Conservation (phyloP, 1,140 invertebrate genomes). For the Linepithema humile region DNA sequence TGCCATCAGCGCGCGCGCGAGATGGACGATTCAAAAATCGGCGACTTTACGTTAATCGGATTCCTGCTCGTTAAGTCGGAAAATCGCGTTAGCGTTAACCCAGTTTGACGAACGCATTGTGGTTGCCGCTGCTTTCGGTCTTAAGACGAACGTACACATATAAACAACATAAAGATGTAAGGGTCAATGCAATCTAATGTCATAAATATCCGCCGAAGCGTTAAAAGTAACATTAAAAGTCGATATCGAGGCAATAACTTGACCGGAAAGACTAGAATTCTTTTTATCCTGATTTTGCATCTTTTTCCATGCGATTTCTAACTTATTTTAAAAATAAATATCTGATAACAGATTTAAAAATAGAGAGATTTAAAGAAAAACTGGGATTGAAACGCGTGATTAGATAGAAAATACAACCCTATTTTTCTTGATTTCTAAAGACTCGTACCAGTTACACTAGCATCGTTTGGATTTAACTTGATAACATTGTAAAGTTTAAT, state of each 20-base stretch:
- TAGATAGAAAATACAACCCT: neutral
- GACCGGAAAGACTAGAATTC: neutral
- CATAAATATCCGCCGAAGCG: neutral
- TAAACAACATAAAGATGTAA: neutral
- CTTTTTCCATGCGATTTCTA: neutral
- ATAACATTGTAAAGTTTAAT: neutral
- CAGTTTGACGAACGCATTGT: slow-evolving; percentile 56
- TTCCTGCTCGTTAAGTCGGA: slow-evolving; percentile 63
- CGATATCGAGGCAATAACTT: neutral
- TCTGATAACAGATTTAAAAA: neutral
- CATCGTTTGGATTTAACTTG: too few species aligned
- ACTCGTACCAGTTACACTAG: too few species aligned
- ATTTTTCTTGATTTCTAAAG: neutral
- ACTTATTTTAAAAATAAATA: neutral
- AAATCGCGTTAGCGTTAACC: slow-evolving; percentile 69
- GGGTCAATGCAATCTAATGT: neutral
- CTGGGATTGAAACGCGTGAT: neutral
- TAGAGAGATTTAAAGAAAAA: neutral
- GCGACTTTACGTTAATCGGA: slow-evolving; percentile 61
- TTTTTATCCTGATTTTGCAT: neutral
- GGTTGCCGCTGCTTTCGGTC: neutral
- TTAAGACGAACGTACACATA: neutral
- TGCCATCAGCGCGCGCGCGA: neutral
- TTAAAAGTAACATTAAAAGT: neutral
- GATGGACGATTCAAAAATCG: slow-evolving; percentile 37